Evolutionary conservation across 2,113 vertebrate species (phyloP), one percentile per base, ranked within the genome.

Genomic region (Hemibates koningsi): DNA sequence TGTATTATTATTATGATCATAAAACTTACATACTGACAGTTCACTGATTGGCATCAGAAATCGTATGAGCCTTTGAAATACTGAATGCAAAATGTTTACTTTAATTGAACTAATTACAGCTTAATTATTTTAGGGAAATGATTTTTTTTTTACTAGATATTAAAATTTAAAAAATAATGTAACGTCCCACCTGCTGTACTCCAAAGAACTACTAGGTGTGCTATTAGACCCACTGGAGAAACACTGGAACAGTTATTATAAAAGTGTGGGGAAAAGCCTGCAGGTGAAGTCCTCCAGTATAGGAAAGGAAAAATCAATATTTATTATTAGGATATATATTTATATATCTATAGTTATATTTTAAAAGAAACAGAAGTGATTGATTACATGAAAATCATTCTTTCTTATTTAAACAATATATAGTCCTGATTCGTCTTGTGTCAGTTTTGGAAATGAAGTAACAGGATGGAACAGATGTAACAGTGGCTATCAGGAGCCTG

Each of bases 1-100:
- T 27, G 12, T 57, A 3, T 66, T n/a, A n/a, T 66, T n/a, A 66
- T 66, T 38, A 66, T 38, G 19, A 38, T 13, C 61, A 66, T 5
- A 45, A 73, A 45, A 73, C 13, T 1, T 71, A 14, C n/a, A 71
- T 24, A 0, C 36, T 0, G 11, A 71, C 12, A 41, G 5, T 71
- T 43, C n/a, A 43, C 36, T 21, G 36, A 24, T 9, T 0, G 36
- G 1, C n/a, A 38, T 41, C 6, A 1, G 32, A 63, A 36, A 36
- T 61, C 57, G 1, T 59, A 29, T 61, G 3, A 66, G 61, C 34
- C 19, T 1, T 1, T 66, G 36, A 2, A 68, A 41, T 68, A 41
- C n/a, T 27, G 8, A 73, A 73, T 73, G 8, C 21, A 73, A 73
- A 73, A 27, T 0, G 66, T 45, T 73, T 16, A 45, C 0, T 17